Evolutionary conservation across 2,113 vertebrate species (phyloP).

Genomic region (Stegastes partitus): DNA sequence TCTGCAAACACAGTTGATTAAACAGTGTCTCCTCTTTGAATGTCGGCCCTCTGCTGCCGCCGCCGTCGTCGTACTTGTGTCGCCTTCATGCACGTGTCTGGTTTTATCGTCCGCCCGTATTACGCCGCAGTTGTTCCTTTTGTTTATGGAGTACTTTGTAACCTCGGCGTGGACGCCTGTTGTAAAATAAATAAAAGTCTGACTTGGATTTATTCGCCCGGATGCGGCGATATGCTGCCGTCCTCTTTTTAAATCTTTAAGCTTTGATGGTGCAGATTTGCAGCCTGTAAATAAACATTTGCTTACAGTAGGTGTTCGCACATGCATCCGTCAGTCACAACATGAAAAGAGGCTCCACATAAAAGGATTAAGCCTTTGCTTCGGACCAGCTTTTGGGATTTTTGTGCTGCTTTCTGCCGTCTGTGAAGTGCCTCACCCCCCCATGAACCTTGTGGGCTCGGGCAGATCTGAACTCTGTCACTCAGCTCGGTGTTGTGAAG

Average conservation of each 20-base stretch:
- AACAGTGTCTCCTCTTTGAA: constrained; percentile 9
- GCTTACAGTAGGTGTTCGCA: constrained; percentile 53
- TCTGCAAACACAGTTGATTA: constrained; percentile 39
- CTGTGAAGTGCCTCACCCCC: constrained; percentile 25
- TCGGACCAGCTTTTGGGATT: constrained; percentile 32
- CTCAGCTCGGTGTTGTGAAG: constrained; percentile 41
- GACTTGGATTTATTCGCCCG: constrained; percentile 37
- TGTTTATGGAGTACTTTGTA: constrained; percentile 39
- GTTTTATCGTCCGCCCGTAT: constrained; percentile 39
- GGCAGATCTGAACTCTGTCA: constrained; percentile 44
- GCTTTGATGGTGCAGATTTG: constrained; percentile 53
- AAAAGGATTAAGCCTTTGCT: constrained; percentile 58
- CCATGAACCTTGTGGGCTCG: constrained; percentile 36
- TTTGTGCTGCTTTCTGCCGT: constrained; percentile 8
- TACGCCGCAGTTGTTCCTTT: constrained; percentile 10
- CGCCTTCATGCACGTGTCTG: constrained; percentile 21
- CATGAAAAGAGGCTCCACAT: constrained; percentile 57
- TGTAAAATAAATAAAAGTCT: constrained; percentile 13
- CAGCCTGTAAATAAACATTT: constrained; percentile 45
- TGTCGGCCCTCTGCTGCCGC: constrained; percentile 18
- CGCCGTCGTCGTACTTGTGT: background rate
- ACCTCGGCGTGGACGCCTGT: constrained; percentile 7
- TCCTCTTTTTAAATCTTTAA: constrained; percentile 24
- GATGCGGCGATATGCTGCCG: constrained; percentile 6
- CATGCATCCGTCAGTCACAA: constrained; percentile 36